Evolutionary conservation across 2,888 invertebrate species (phyloP).

Genomic region (Helleia helle): DNA sequence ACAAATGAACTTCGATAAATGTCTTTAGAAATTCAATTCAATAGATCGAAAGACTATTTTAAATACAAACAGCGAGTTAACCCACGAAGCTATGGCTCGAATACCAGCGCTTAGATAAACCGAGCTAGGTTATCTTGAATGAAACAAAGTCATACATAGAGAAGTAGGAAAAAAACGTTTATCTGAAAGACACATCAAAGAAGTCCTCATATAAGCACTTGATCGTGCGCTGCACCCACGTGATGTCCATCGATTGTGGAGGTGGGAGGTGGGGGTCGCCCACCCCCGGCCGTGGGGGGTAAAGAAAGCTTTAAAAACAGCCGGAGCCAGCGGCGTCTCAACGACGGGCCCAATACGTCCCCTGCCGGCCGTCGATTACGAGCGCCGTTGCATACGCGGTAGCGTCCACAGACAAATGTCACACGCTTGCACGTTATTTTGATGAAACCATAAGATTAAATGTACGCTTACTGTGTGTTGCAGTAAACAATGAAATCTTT

Average conservation of each 20-base stretch:
- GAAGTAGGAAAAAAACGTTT: neutral
- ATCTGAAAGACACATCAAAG: slow-evolving; percentile 54
- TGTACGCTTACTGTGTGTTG: no score
- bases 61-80: no score
- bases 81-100: no score
- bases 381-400: slow-evolving; percentile 45
- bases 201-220: slow-evolving; percentile 66
- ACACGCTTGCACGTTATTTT: neutral
- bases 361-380: slow-evolving; percentile 66
- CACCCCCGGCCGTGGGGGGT: slow-evolving; percentile 23
- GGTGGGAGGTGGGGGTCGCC: slow-evolving; percentile 27
- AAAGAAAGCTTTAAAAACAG: slow-evolving; percentile 42
- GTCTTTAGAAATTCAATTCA: no score
- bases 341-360: slow-evolving; percentile 69
- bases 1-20: no score
- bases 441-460: neutral
- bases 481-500: no score
- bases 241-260: slow-evolving; percentile 66
- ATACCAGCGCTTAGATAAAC: no score
- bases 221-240: slow-evolving; percentile 60
- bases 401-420: slow-evolving; percentile 32
- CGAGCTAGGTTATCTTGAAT: no score
- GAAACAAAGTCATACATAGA: neutral
- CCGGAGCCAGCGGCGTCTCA: slow-evolving; percentile 56
- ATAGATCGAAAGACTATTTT: no score